phyloP scores from a whole-genome alignment of 2,888 invertebrate species.

The Drosophila paranaensis region DNA sequence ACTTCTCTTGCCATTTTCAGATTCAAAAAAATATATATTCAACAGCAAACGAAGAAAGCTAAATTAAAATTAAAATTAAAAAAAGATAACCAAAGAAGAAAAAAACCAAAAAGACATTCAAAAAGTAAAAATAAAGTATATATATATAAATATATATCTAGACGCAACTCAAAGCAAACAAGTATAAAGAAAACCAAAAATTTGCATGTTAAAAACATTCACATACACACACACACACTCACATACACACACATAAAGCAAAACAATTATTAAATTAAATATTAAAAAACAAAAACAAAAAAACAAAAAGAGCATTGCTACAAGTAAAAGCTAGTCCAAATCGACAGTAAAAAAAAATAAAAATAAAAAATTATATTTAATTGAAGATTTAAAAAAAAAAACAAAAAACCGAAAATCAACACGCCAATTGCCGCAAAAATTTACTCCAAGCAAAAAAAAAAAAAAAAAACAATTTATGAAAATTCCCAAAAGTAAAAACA shows the following conservation, averaged over 20 bases:
- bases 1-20: slow-evolving; percentile 53
- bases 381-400: slow-evolving; percentile 35
- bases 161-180: slow-evolving; percentile 51
- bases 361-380: slow-evolving; percentile 53
- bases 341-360: slow-evolving; percentile 60
- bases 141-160: slow-evolving; percentile 32
- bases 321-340: slow-evolving; percentile 75
- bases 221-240: slow-evolving; percentile 34
- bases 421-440: slow-evolving; percentile 71
- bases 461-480: slow-evolving; percentile 20
- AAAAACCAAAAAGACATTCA: slow-evolving; percentile 9
- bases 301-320: slow-evolving; percentile 55
- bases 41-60: slow-evolving; percentile 55
- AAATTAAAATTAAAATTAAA: slow-evolving; percentile 24
- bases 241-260: slow-evolving; percentile 19
- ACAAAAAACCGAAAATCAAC: slow-evolving; percentile 40
- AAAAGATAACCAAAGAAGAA: slow-evolving; percentile 22
- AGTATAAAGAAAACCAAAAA: slow-evolving; percentile 34
- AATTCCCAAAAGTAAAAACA: slow-evolving; percentile 37
- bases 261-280: slow-evolving; percentile 55
- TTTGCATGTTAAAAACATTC: slow-evolving; percentile 48
- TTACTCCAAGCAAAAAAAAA: slow-evolving; percentile 46
- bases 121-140: slow-evolving; percentile 15
- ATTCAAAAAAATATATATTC: slow-evolving; percentile 66
- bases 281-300: slow-evolving; percentile 31